These are phyloP conservation scores for Campaea margaritaria DNA, from an alignment of 2,888 invertebrate genomes.

Conservation along the genomic window DNA sequence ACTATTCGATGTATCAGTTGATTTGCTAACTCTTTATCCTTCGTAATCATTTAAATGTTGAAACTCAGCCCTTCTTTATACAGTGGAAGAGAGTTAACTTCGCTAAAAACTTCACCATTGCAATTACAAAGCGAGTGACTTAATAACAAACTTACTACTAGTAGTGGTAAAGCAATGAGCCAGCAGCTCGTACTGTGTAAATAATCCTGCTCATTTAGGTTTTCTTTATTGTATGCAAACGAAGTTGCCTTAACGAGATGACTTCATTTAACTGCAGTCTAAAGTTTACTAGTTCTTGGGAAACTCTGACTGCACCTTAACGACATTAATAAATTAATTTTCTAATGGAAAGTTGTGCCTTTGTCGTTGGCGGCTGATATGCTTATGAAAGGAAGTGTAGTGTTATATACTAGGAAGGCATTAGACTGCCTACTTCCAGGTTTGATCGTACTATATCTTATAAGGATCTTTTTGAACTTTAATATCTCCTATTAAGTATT, in stretches of 20 bases:
- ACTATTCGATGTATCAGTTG: no score
- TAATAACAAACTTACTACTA: no score
- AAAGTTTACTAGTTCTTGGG: constrained; percentile 25
- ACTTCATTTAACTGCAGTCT: constrained; percentile 50
- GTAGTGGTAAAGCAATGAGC: not conserved
- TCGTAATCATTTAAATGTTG: no score
- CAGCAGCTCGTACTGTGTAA: constrained; percentile 1
- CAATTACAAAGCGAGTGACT: no score
- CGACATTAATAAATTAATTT: constrained; percentile 44
- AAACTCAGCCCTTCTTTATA: no score
- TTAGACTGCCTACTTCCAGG: not conserved
- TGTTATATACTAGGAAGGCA: not conserved
- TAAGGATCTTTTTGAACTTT: no score
- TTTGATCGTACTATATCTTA: no score
- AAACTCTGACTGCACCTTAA: constrained; percentile 35
- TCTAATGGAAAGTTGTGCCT: constrained; percentile 39
- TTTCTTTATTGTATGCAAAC: constrained; percentile 66
- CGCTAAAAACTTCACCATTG: no score
- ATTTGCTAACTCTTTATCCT: no score
- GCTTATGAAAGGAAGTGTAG: not conserved
- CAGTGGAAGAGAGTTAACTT: no score
- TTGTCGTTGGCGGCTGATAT: constrained; percentile 15
- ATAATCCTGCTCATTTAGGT: constrained; percentile 48
- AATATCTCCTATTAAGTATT: no score
- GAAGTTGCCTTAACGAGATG: constrained; percentile 50